Base-by-base conservation (phyloP, 2,797 vertebrate genomes). In the Leuciscus waleckii region DNA sequence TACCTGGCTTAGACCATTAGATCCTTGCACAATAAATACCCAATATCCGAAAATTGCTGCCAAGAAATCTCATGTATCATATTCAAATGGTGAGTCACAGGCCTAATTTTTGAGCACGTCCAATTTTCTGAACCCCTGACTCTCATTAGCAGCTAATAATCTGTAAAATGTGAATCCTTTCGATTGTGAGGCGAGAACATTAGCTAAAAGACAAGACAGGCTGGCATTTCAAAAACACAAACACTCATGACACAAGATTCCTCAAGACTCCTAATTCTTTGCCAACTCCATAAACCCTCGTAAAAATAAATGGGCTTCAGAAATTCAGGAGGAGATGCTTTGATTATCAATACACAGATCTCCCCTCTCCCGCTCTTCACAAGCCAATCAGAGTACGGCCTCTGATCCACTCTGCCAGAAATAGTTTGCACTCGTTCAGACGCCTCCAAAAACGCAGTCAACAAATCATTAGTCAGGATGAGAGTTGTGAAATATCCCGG, bases 401-500 rank as follows among this genome's bases (percentile, higher is more conserved):
- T 92, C 90, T 80, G 51, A 71, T 41, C 90, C 78, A 83, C 87
- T 88, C 85, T 58, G 83, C 90, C 92, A 90, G 86, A 86, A 86
- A 35, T 85, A 84, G 88, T 93, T 93, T 92, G 94, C 92, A 92
- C 91, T 87, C 84, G 84, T 90, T 90, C 87, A 94, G 92, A 94
- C 92, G 90, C 92, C 87, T 78, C 80, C 75, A 49, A 86, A 83
- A 88, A 92, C 92, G 90, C 89, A 91, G 92, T 95, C 94, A 95
- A 94, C 90, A 90, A 92, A 94, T 92, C 93, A 91, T 93, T 94
- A 93, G 92, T 70, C 0, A 49, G 41, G 88, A 92, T 93, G 65
- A 89, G 89, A 89, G 89, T 91, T 94, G 16, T 32, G 23, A 94
- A 95, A 92, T 71, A 58, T 89, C 81, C 88, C 81, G 63, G 86